These are phyloP conservation scores for Trissolcus japonicus DNA, from an alignment of 2,888 invertebrate species.

Conservation along the genomic window DNA sequence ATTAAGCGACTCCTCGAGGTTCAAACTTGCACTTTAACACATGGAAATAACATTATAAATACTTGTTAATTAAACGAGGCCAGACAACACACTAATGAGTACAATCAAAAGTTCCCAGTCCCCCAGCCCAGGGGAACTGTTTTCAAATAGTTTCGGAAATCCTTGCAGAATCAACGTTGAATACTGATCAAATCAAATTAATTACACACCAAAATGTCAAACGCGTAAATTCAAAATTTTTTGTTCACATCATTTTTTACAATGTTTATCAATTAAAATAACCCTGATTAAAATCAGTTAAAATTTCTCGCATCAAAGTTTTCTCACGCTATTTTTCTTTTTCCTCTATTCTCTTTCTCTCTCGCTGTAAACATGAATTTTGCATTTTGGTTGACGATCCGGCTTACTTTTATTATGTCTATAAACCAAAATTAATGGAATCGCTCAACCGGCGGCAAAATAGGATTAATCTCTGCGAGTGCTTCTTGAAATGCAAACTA, in stretches of 20 bases:
- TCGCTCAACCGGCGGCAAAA: slow-evolving; percentile 16
- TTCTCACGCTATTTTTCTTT: no score
- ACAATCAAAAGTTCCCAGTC: slow-evolving; percentile 8
- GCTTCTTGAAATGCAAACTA: slow-evolving; percentile 29
- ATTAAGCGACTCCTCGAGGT: slow-evolving; percentile 2
- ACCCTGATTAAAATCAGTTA: no score
- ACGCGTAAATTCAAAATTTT: no score
- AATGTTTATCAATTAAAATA: no score
- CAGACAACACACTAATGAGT: slow-evolving; percentile 13
- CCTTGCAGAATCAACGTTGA: background rate
- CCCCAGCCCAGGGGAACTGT: no score
- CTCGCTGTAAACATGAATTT: no score
- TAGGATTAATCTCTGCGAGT: slow-evolving; percentile 31
- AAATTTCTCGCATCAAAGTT: no score
- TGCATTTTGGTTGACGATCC: no score
- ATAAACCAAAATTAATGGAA: slow-evolving; percentile 19
- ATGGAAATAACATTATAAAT: slow-evolving; percentile 14
- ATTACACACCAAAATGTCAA: no score
- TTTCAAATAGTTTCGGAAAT: background rate
- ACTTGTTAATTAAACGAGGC: slow-evolving; percentile 14
- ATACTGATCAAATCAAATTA: background rate
- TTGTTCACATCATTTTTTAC: no score
- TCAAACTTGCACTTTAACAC: background rate
- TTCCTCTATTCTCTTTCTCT: no score
- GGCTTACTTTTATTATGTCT: no score